A percentile compares a stretch with the other conserved stretches of the same genome.
These are phyloP conservation scores for Actenoides hombroni DNA, from an alignment of 2,113 vertebrate species.

Conservation along the genomic window DNA sequence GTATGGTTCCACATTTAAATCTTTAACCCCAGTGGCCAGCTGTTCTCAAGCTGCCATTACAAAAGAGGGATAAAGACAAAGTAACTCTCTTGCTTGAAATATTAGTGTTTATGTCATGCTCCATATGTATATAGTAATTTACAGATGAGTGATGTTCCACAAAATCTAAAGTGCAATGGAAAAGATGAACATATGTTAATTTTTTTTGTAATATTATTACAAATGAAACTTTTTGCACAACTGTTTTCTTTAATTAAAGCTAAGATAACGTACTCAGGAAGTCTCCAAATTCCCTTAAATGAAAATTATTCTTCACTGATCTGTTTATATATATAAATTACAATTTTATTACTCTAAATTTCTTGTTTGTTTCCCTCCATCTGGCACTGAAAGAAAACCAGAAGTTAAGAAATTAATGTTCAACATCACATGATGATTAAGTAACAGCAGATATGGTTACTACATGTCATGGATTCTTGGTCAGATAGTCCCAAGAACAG, in stretches of 20 bases:
- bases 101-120: background rate
- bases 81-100: background rate
- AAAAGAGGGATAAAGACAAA: background rate
- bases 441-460: background rate
- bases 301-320: background rate
- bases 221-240: background rate
- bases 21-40: background rate
- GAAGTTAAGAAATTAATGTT: background rate
- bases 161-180: background rate
- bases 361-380: background rate
- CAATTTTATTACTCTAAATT: background rate
- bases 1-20: background rate
- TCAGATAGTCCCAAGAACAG: background rate
- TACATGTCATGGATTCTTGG: background rate
- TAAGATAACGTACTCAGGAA: background rate
- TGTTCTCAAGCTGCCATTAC: background rate
- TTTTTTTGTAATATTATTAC: background rate
- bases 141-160: background rate
- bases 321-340: background rate
- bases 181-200: background rate
- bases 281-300: background rate
- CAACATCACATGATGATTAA: background rate
- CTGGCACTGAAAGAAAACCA: background rate
- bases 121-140: background rate
- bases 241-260: background rate